These are phyloP conservation scores for Charina bottae DNA, from an alignment of 2,113 vertebrate species.

Conservation along the genomic window DNA sequence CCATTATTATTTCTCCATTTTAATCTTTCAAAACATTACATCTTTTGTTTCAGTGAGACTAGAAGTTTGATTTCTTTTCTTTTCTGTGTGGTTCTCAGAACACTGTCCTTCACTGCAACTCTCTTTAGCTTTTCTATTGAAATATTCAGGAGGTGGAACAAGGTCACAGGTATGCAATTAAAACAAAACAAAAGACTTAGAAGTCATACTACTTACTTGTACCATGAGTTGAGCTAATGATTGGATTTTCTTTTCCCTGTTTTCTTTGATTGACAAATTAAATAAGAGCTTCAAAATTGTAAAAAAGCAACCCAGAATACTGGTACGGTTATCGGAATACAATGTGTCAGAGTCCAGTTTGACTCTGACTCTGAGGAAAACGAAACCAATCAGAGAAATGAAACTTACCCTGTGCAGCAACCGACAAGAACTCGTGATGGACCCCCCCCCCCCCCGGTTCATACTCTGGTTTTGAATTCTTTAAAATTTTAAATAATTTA, in stretches of 20 bases:
- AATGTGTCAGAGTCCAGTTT: no score
- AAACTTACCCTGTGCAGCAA: no score
- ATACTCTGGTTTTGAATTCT: not conserved
- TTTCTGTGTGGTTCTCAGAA: not conserved
- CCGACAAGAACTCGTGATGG: no score
- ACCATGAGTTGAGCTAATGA: not conserved
- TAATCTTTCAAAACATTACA: constrained; percentile 15
- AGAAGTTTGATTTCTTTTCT: constrained; percentile 3
- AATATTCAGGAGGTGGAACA: constrained; percentile 7
- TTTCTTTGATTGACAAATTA: not conserved
- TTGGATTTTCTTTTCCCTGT: not conserved
- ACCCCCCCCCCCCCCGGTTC: not conserved
- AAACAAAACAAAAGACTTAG: not conserved
- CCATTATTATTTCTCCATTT: constrained; percentile 9
- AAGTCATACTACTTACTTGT: not conserved
- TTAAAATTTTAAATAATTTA: not conserved
- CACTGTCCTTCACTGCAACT: not conserved
- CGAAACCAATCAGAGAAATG: no score
- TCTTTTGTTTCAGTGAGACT: not conserved
- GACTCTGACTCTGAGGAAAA: no score
- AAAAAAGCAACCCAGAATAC: not conserved
- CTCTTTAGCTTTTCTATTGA: constrained; percentile 10
- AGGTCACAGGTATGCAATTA: constrained; percentile 10
- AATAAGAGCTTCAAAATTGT: not conserved
- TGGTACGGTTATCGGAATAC: not conserved